phyloP scores from a whole-genome alignment of 2,797 vertebrate genomes.

The Hemibagrus guttatus region DNA sequence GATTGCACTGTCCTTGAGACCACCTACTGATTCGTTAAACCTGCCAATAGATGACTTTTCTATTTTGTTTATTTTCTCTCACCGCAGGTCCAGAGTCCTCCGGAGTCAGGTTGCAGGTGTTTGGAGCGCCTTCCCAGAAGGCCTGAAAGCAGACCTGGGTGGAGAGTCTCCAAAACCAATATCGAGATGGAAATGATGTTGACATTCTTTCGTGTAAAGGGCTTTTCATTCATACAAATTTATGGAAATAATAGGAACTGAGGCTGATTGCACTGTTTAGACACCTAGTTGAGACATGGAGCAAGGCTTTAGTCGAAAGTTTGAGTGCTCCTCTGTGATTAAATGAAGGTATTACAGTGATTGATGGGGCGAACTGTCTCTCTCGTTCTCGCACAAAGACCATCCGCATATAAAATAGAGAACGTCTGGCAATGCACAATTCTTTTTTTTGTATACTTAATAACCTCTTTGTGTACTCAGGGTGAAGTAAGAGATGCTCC shows the following conservation, averaged over 20 bases:
- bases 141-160: slow-evolving; percentile 43
- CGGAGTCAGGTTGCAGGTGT: slow-evolving; percentile 50
- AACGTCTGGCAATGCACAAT: neutral
- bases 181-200: slow-evolving; percentile 47
- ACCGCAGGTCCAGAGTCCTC: slow-evolving; percentile 34
- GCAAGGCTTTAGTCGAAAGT: slow-evolving; percentile 33
- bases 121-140: slow-evolving; percentile 47
- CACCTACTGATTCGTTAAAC: slow-evolving; percentile 57
- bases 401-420: neutral
- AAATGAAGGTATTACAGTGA: slow-evolving; percentile 2
- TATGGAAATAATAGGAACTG: slow-evolving; percentile 31
- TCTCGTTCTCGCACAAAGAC: neutral
- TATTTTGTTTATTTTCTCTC: slow-evolving; percentile 59
- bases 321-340: neutral
- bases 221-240: slow-evolving; percentile 35
- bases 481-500: neutral
- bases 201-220: slow-evolving; percentile 30
- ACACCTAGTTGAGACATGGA: slow-evolving; percentile 17
- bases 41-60: slow-evolving; percentile 57
- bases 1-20: slow-evolving; percentile 55
- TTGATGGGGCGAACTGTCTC: neutral
- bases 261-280: slow-evolving; percentile 40
- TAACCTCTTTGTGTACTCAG: slow-evolving; percentile 3
- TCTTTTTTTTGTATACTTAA: neutral
- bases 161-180: slow-evolving; percentile 38